Conservation (phyloP, 2,888 invertebrate species). For the Plusia festucae region DNA sequence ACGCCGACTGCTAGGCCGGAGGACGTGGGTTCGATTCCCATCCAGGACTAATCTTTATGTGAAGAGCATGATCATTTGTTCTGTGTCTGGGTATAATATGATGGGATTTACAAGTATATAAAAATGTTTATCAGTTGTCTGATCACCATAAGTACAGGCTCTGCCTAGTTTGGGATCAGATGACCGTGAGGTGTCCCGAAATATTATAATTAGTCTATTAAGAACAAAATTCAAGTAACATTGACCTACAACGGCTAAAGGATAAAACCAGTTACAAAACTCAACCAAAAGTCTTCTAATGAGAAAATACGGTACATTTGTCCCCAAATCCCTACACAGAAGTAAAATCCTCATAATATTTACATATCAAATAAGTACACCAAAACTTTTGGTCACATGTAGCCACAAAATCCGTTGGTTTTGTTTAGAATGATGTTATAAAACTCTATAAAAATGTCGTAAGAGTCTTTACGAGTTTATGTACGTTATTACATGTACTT, state of each 20-base stretch:
- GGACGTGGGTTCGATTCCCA: too few species aligned
- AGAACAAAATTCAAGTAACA: not conserved
- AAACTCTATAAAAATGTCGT: conserved; percentile 2
- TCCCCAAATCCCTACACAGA: not conserved
- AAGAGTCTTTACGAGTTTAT: not conserved
- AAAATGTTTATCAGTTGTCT: too few species aligned
- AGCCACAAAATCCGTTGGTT: not conserved
- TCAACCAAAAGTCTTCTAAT: not conserved
- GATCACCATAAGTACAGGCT: too few species aligned
- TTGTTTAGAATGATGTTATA: not conserved
- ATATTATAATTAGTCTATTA: too few species aligned
- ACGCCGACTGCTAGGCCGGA: too few species aligned
- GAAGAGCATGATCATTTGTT: too few species aligned
- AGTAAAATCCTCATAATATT: conserved; percentile 5
- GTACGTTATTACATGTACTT: not conserved
- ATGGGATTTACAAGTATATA: too few species aligned
- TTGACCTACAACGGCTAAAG: not conserved
- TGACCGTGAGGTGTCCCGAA: too few species aligned
- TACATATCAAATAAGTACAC: not conserved
- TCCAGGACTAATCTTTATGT: too few species aligned
- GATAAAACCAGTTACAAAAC: not conserved
- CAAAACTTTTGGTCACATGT: not conserved
- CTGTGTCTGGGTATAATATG: too few species aligned
- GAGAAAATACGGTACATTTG: conserved; percentile 1
- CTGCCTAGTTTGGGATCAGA: too few species aligned